Base-by-base conservation (phyloP, 2,113 vertebrate species). In the Stercorarius parasiticus region DNA sequence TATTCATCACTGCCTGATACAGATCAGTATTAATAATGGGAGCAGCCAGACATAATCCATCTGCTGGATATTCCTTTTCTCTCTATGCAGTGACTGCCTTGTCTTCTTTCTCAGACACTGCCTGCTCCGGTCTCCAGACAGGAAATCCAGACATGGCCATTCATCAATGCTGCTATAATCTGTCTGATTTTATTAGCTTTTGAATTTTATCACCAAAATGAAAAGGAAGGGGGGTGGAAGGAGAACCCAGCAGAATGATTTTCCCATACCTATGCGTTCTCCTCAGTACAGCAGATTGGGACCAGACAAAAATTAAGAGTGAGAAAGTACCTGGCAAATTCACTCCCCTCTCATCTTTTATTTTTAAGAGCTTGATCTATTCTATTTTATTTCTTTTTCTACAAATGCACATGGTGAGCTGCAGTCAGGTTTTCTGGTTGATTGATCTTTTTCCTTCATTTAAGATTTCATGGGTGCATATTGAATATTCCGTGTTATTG, bases 151-250 rank as follows among this genome's bases (percentile, higher is more conserved):
- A 98, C 97, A 97, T 90, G 95, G 95, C 91, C 95, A 98, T 98
- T 98, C 95, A 98, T 98, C 98, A 98, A 71, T 96, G 96, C 95
- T 97, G 95, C 97, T 97, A 97, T 97, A 97, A 97, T 97, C 94
- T 97, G 98, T 98, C 97, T 97, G 97, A 94, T 95, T 98, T 98
- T 98, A 98, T 98, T 98, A 98, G 97, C 96, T 98, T 97, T 98
- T 95, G 97, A 97, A 98, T 98, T 97, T 98, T 98, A 98, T 97
- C 96, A 95, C 90, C 88, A 93, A 93, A 97, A 96, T 90, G 87
- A 96, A 97, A 86, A 86, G 79, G 64, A 70, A 85, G 10, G 30
- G 59, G 76, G 65, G 34, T 45, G 30, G 27, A 13, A 73, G 66
- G 30, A 85, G 78, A 87, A 69, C 14, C 9, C 45, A 79, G 85